These are phyloP conservation scores for Actinopyga echinites DNA, from an alignment of 53 echinoderm and acorn worm species.

Conservation along the genomic window DNA sequence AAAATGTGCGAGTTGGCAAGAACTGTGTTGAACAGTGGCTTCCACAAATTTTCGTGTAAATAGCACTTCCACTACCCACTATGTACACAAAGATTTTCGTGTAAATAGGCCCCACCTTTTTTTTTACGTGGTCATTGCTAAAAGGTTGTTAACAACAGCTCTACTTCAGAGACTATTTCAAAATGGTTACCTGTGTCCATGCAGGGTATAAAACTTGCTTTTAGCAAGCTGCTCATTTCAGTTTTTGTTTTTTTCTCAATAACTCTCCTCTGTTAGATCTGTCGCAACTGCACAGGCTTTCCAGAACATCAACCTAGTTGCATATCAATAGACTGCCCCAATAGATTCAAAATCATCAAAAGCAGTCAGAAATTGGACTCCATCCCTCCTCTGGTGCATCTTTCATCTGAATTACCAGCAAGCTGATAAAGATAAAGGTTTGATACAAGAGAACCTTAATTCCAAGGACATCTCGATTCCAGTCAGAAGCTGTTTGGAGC, in stretches of 20 bases:
- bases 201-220: no score
- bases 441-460: background rate
- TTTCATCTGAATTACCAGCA: constrained; percentile 3
- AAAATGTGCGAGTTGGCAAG: no score
- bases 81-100: no score
- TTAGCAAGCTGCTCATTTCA: background rate
- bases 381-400: constrained; percentile 50
- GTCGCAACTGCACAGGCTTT: constrained; percentile 79
- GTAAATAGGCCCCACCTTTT: no score
- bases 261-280: constrained; percentile 64
- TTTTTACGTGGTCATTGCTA: no score
- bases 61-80: no score
- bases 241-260: background rate
- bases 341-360: constrained; percentile 62
- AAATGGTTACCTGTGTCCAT: background rate
- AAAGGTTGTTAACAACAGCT: no score
- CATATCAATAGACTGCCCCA: constrained; percentile 83
- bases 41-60: no score
- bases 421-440: background rate
- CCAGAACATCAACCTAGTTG: constrained; percentile 62
- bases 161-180: no score
- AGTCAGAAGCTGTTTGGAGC: no score
- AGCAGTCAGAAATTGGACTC: constrained; percentile 54
- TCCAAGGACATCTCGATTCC: no score
- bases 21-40: no score